Conservation (phyloP, 2,113 vertebrate genomes). For the Rallus limicola region DNA sequence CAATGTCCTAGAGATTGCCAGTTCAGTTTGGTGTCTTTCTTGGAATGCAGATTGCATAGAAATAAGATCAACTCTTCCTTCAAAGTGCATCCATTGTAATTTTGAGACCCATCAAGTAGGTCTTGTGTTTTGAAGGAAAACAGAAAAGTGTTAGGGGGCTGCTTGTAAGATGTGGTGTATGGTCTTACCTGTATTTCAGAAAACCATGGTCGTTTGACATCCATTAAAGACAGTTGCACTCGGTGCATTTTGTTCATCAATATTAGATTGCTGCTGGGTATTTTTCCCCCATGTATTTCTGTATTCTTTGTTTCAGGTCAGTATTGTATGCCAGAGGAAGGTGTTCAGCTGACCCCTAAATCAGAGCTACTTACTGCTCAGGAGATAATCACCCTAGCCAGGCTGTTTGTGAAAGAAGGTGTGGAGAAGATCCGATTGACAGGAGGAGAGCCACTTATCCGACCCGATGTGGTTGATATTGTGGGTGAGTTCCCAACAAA, state of each 20-base stretch:
- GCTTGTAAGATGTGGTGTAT: neutral
- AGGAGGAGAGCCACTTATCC: constrained; percentile 94
- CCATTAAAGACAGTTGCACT: neutral
- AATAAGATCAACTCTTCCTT: neutral
- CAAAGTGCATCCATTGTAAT: neutral
- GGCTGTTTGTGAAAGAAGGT: constrained; percentile 92
- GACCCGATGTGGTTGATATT: constrained; percentile 89
- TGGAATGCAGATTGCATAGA: neutral
- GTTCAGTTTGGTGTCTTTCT: neutral
- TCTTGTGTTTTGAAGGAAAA: neutral
- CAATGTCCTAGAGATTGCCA: neutral
- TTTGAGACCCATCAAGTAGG: neutral
- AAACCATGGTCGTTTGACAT: neutral
- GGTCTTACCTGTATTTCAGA: neutral
- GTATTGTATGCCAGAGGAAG: constrained; percentile 98
- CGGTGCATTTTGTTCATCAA: neutral
- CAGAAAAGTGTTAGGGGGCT: neutral
- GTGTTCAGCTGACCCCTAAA: constrained; percentile 89
- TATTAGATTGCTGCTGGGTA: neutral
- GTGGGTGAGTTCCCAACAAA: constrained; percentile 80
- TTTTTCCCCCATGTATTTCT: neutral
- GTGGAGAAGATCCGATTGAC: constrained; percentile 96
- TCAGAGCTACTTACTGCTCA: constrained; percentile 84
- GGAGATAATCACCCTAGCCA: constrained; percentile 88
- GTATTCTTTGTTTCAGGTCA: constrained; percentile 80